phyloP scores from a whole-genome alignment of 64 coral and sea anemone species.

The Stichodactyla mertensii region DNA sequence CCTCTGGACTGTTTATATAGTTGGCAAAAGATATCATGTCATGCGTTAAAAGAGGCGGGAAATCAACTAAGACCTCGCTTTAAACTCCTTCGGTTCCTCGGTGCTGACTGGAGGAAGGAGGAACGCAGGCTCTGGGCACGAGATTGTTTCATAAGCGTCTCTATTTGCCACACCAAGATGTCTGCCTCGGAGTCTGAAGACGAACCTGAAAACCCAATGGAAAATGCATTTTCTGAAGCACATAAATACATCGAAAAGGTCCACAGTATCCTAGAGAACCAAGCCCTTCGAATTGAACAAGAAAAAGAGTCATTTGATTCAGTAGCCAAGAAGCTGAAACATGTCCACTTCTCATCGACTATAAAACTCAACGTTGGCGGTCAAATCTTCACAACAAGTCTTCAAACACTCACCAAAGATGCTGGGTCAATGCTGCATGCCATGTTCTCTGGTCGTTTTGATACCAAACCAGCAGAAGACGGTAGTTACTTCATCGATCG shows the following conservation, averaged over 20 bases:
- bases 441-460: constrained; percentile 51
- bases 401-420: neutral
- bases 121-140: no score
- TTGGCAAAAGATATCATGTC: no score
- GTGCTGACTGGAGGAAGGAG: no score
- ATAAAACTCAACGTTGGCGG: constrained; percentile 35
- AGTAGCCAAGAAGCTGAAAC: constrained; percentile 37
- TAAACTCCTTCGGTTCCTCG: neutral
- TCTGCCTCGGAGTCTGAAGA: neutral
- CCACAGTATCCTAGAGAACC: constrained; percentile 10
- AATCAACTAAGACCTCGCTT: neutral
- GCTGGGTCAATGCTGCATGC: constrained; percentile 23
- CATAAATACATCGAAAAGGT: neutral
- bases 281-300: constrained; percentile 9
- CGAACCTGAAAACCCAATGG: neutral
- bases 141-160: neutral
- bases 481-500: constrained; percentile 44
- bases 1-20: no score
- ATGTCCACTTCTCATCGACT: constrained; percentile 21
- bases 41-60: neutral
- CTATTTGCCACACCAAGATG: neutral
- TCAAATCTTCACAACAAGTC: constrained; percentile 22
- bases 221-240: neutral
- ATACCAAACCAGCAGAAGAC: constrained; percentile 5
- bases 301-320: constrained; percentile 53